Evolutionary conservation across 2,797 vertebrate genomes (phyloP).

Genomic region (Tauraco hartlaubi): DNA sequence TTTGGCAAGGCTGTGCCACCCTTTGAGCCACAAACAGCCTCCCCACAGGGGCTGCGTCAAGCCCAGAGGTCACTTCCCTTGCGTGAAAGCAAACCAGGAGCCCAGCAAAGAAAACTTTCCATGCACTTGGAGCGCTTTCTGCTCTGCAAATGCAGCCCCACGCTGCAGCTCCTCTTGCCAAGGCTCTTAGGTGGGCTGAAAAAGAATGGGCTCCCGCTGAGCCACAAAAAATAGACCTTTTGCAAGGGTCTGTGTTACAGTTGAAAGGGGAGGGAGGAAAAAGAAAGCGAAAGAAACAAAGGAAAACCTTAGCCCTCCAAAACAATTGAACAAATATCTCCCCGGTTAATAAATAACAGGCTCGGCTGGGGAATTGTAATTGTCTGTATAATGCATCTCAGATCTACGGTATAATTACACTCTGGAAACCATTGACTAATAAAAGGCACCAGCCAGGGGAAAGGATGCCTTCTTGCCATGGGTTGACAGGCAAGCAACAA

Average conservation of each 20-base stretch:
- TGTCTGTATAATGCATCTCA: constrained; percentile 79
- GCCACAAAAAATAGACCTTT: constrained; percentile 21
- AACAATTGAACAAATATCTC: constrained; percentile 73
- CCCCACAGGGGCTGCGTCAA: not conserved
- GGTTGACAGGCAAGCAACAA: constrained; percentile 81
- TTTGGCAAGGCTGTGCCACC: not conserved
- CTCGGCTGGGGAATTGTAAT: constrained; percentile 76
- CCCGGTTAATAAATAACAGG: constrained; percentile 78
- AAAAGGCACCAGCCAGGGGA: constrained; percentile 80
- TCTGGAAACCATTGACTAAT: constrained; percentile 80
- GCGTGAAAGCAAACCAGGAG: not conserved
- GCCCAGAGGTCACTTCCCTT: not conserved
- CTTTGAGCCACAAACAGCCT: not conserved
- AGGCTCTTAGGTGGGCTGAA: not conserved
- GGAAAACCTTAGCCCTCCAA: constrained; percentile 51
- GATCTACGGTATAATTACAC: constrained; percentile 82
- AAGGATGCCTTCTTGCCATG: constrained; percentile 79
- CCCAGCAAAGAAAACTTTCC: not conserved
- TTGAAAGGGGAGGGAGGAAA: not conserved
- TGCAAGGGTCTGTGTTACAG: not conserved
- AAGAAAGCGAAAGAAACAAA: constrained; percentile 16
- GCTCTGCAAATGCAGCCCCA: not conserved
- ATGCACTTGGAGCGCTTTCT: not conserved
- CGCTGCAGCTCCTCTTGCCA: not conserved
- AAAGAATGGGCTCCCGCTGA: not conserved